Percentiles rank a stretch among this genome's conserved stretches.
Conservation (phyloP, 2,888 invertebrate species). For the Perizoma affinitatum region DNA sequence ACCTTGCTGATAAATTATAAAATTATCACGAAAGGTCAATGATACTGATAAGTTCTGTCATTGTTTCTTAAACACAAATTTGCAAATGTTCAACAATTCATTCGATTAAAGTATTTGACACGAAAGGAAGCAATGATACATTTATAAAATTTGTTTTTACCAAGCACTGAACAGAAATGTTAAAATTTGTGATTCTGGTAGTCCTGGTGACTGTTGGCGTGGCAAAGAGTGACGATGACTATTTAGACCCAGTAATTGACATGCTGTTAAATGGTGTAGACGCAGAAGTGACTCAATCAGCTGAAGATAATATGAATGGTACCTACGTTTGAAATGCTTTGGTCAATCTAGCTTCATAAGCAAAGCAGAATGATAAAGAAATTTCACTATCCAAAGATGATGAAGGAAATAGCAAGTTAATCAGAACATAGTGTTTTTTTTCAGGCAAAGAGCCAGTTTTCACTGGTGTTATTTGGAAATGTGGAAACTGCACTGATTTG, state of each 20-base stretch:
- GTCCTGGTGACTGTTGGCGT: conserved; percentile 29
- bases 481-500: conserved; percentile 51
- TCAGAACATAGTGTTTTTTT: neutral
- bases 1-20: conserved; percentile 1
- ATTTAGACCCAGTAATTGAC: conserved; percentile 52
- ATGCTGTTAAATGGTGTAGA: conserved; percentile 52
- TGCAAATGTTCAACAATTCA: neutral
- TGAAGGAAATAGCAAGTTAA: neutral
- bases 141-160: conserved; percentile 1
- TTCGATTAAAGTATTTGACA: conserved; percentile 5
- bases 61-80: neutral
- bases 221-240: conserved; percentile 39
- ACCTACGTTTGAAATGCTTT: conserved; percentile 19
- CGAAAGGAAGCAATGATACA: neutral
- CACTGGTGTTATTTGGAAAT: conserved; percentile 55
- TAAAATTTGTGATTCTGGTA: conserved; percentile 13
- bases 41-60: conserved; percentile 26
- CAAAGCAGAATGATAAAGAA: neutral
- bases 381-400: too few species aligned
- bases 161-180: neutral
- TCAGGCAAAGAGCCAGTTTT: conserved; percentile 43
- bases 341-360: neutral
- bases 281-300: conserved; percentile 28
- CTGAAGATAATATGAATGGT: conserved; percentile 41
- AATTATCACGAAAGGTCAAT: conserved; percentile 24